A percentile compares a stretch with the other conserved stretches of the same genome.
Conservation (phyloP, 2,888 invertebrate genomes). For the Lasioglossum leucozonium region DNA sequence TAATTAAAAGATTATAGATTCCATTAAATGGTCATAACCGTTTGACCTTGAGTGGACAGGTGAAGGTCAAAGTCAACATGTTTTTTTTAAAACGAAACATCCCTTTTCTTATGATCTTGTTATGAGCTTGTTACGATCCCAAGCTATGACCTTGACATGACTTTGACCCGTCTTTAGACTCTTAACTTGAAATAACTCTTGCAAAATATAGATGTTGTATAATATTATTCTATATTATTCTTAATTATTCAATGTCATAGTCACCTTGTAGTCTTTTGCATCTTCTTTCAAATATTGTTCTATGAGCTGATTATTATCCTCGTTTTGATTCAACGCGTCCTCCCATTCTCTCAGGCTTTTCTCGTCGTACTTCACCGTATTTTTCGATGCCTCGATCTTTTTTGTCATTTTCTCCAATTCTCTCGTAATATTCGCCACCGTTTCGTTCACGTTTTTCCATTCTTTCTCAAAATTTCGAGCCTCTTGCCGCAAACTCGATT, state of each 20-base stretch:
- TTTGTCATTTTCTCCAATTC: slow-evolving; percentile 86
- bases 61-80: no score
- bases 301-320: slow-evolving; percentile 90
- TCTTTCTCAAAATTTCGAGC: slow-evolving; percentile 85
- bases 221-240: neutral
- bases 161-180: no score
- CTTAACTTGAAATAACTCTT: no score
- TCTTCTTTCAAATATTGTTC: slow-evolving; percentile 91
- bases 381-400: slow-evolving; percentile 88
- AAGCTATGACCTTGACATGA: no score
- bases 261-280: slow-evolving; percentile 87
- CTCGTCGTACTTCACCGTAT: slow-evolving; percentile 89
- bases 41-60: no score
- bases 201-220: neutral
- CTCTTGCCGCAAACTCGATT: slow-evolving; percentile 85
- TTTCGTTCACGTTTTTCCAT: slow-evolving; percentile 84
- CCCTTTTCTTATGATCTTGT: no score
- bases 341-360: slow-evolving; percentile 90
- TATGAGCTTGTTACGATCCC: no score
- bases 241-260: neutral
- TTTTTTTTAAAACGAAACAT: no score
- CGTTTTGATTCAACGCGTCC: slow-evolving; percentile 88
- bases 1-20: no score
- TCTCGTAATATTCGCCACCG: slow-evolving; percentile 80
- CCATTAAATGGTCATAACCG: no score